Evolutionary conservation across 2,797 vertebrate genomes (phyloP), one percentile per base, ranked within the genome.

Genomic region (Discoglossus pictus): DNA sequence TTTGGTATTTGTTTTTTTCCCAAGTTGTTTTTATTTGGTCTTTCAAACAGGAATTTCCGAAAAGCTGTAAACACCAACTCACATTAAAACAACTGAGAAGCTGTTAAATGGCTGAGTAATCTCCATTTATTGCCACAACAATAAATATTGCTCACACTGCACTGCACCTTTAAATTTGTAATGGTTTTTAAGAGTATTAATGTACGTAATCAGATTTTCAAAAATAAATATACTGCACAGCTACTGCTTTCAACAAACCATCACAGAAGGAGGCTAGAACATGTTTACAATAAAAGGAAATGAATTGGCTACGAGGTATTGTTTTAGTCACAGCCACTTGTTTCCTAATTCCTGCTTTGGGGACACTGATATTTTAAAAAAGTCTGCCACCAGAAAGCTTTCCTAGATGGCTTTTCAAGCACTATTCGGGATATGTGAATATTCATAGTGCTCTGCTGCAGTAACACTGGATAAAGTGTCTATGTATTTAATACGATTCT

Each of bases 221-320:
- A 21, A 20, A 15, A 38, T 39, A 51, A 42, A 42, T n/a, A 56
- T 47, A 65, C 34, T 13, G 16, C 17, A 24, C 18, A n/a, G 20
- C 18, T 9, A 10, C 20, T 2, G 40, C 18, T 23, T 24, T 36
- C 7, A 39, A 16, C 50, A 44, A 65, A 65, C 18, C 7, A 17
- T 25, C 4, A 16, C 12, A 61, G 44, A 21, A n/a, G n/a, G 15
- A 46, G 40, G n/a, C 21, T 10, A 15, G 40, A 31, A 23, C 36
- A 7, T 43, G 20, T 23, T 20, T 20, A 31, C 40, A 69, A 62
- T 62, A 48, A 40, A 62, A 42, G 59, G 42, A 62, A 69, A 62
- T 69, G 17, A 46, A 42, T 16, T 50, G 15, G 11, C 50, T 61
- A 11, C 2, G n/a, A 11, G 9, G 27, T 25, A 56, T 48, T 62